phyloP scores from a whole-genome alignment of 2,113 vertebrate genomes.

The Perca flavescens region DNA sequence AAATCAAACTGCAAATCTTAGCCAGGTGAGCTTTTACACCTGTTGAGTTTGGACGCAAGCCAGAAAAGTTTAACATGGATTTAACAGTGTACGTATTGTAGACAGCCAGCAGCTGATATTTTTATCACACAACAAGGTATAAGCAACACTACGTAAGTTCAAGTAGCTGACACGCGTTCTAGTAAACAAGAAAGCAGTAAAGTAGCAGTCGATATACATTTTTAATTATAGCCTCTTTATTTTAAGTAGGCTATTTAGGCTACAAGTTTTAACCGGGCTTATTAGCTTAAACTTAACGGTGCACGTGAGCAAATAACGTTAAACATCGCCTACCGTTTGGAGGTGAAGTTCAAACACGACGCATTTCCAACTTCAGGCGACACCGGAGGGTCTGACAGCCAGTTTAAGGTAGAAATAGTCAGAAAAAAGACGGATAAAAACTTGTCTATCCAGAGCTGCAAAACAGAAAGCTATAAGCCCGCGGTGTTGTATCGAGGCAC shows the following conservation, averaged over 20 bases:
- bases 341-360: constrained; percentile 42
- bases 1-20: no score
- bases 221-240: no score
- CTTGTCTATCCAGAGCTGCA: neutral
- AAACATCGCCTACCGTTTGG: constrained; percentile 60
- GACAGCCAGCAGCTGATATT: neutral
- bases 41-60: constrained; percentile 16
- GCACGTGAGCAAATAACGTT: neutral
- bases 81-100: neutral
- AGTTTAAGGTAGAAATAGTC: neutral
- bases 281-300: neutral
- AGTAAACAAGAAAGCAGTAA: neutral
- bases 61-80: neutral
- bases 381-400: neutral
- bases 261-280: no score
- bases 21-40: constrained; percentile 35
- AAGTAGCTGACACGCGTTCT: neutral
- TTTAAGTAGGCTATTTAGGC: no score
- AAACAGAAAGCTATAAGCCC: no score
- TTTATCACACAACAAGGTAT: neutral
- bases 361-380: constrained; percentile 24
- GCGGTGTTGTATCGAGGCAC: neutral
- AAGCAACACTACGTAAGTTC: neutral
- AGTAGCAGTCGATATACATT: neutral
- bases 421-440: neutral